These are phyloP conservation scores for Crypturellus undulatus DNA, from an alignment of 2,113 vertebrate genomes.

Conservation along the genomic window DNA sequence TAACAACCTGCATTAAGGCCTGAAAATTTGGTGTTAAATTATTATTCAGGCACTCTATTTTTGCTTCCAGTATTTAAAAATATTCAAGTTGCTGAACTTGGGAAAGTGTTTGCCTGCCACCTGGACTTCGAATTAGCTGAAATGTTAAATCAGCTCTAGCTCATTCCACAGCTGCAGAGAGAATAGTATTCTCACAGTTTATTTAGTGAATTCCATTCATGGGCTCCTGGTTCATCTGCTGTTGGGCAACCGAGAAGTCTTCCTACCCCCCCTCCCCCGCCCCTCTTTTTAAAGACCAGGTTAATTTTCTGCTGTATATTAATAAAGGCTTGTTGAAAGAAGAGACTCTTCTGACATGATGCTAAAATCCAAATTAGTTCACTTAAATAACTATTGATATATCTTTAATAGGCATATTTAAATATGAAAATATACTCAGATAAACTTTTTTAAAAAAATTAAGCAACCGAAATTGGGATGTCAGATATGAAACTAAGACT, in stretches of 20 bases:
- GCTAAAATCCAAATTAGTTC: background rate
- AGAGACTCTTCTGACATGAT: background rate
- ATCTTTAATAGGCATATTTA: slow-evolving; percentile 3
- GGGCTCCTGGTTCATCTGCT: background rate
- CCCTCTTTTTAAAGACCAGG: background rate
- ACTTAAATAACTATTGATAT: background rate
- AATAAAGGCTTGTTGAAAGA: background rate
- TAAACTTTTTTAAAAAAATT: background rate
- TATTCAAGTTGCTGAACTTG: background rate
- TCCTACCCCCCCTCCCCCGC: too few species aligned
- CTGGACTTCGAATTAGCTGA: background rate
- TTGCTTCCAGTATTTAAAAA: background rate
- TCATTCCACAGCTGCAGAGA: background rate
- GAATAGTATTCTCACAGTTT: slow-evolving; percentile 17
- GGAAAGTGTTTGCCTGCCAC: background rate
- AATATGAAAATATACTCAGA: background rate
- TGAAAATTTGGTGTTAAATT: background rate
- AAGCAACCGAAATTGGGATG: background rate
- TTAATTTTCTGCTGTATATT: slow-evolving; percentile 9
- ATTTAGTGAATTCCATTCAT: slow-evolving; percentile 19
- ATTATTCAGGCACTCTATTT: background rate
- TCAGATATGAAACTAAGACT: background rate
- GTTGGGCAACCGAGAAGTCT: background rate
- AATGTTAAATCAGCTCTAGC: slow-evolving; percentile 17
- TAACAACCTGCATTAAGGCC: background rate